Base-by-base conservation (phyloP, 92 coral and sea anemone genomes). In the Epizoanthus rinbou region DNA sequence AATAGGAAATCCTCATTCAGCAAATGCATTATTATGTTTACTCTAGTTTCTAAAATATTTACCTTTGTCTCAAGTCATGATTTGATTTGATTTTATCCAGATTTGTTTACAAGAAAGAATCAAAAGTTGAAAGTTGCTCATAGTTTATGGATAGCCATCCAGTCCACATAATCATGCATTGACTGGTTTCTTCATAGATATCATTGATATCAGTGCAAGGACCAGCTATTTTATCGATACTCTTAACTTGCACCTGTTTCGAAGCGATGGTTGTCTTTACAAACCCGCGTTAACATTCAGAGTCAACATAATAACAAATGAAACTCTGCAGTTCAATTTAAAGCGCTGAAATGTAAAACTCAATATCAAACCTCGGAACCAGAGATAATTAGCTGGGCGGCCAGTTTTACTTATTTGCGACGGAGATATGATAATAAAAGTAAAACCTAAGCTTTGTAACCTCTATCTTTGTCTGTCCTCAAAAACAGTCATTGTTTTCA, bases 61-160 rank as follows among this genome's bases (percentile, higher is more conserved):
- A 67, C 69, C 35, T 33, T 33, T 67, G 73, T 67, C 73, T 67
- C 47, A 67, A 67, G 18, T 37, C 50, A 67, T 41, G 73, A 67
- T 35, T 5, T 33, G 5, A 37, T 37, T 3, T 37, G 15, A 41
- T 67, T 37, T 67, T 15, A 28, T 33, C 22, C 17, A 28, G 47
- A 67, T 67, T 67, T 67, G 5, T 31, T 67, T 67, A 67, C 45
- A 17, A 33, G 73, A 33, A 33, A 67, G 41, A 67, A 41, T 67
- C 19, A 2, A 18, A 7, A 8, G 14, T 14, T 19, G 76, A 71
- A 45, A 71, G 76, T 35, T 39, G 3, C 39, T 5, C 7, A 19
- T n/a, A 19, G 8, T 37, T 21, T 71, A 41, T 71, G 19, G 45
- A 41, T 71, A 21, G 23, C 76, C 28, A 71, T 43, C 76, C 76